phyloP scores from a whole-genome alignment of 64 coral and sea anemone species.

The Dendronephthya gigantea region DNA sequence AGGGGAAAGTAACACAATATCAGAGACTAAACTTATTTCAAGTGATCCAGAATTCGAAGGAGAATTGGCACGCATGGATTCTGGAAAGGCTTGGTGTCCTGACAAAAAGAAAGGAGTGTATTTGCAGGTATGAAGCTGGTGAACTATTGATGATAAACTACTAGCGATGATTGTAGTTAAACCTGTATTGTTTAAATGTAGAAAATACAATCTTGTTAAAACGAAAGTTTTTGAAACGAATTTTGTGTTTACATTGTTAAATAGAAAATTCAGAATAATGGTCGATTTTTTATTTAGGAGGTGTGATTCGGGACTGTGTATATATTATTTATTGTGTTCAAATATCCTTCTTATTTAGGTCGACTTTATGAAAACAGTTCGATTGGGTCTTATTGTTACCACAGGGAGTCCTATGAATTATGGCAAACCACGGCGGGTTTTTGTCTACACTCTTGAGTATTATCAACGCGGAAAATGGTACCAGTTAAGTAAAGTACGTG shows the following conservation, averaged over 20 bases:
- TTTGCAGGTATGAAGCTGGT: background rate
- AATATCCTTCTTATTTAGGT: background rate
- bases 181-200: too few relatives aligned
- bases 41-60: background rate
- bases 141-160: too few relatives aligned
- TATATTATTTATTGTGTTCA: background rate
- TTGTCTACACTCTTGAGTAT: background rate
- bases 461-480: background rate
- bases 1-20: background rate
- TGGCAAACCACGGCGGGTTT: background rate
- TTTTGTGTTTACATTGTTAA: too few relatives aligned
- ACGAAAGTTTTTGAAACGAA: too few relatives aligned
- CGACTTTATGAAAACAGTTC: background rate
- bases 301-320: background rate
- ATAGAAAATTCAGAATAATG: background rate
- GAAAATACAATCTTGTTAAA: too few relatives aligned
- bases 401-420: background rate
- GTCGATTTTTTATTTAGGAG: background rate
- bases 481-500: too few relatives aligned
- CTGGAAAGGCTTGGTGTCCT: slow-evolving; percentile 2
- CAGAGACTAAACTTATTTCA: background rate
- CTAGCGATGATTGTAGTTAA: too few relatives aligned
- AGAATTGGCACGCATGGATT: background rate
- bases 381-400: background rate
- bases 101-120: background rate